Base-by-base conservation (phyloP, 2,888 invertebrate species). In the Mesoligia furuncula region DNA sequence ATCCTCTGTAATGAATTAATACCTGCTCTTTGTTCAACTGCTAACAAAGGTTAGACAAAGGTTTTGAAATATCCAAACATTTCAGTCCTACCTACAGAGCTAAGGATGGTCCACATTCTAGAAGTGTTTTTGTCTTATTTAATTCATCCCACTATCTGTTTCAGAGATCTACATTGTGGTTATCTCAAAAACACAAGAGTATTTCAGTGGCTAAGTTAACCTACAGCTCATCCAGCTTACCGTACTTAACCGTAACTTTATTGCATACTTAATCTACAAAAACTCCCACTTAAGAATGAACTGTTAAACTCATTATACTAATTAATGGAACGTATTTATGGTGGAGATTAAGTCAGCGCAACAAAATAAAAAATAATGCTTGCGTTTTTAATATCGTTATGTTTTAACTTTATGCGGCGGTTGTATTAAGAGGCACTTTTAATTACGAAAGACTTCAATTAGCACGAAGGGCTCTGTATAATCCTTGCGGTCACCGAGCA, bases 391-490 rank as follows among this genome's bases (percentile, higher is more conserved):
- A 86, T 77, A 77, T 80, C 79, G 75, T 81, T 83, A 73, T 39
- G 27, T 77, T 75, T 79, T 73, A 79, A 75, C 77, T 83, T 85
- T 77, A 84, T 77, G 71, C 69, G 24, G n/a, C 62, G 67, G 75
- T 39, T 57, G 77, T 77, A 86, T 77, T 84, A 85, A 85, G 82
- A 81, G 85, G 80, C 80, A 77, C 83, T 83, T 87, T 86, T 85
- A 83, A 87, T 87, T 87, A 79, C 76, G 62, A 81, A 85, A 85
- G 83, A 86, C 36, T 87, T 85, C 85, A 87, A 87, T 87, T 87
- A 87, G 82, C 73, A 72, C 65, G 77, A 81, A 85, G 79, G 83
- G 83, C 72, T 73, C 13, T 70, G 79, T 70, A 76, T 84, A 85
- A 87, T 82, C 83, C 78, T 87, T 78, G 85, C 86, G 87, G 88